A percentile compares a stretch with the other conserved stretches of the same genome.
Conservation (phyloP, 1,140 invertebrate species). For the Pinna nobilis region DNA sequence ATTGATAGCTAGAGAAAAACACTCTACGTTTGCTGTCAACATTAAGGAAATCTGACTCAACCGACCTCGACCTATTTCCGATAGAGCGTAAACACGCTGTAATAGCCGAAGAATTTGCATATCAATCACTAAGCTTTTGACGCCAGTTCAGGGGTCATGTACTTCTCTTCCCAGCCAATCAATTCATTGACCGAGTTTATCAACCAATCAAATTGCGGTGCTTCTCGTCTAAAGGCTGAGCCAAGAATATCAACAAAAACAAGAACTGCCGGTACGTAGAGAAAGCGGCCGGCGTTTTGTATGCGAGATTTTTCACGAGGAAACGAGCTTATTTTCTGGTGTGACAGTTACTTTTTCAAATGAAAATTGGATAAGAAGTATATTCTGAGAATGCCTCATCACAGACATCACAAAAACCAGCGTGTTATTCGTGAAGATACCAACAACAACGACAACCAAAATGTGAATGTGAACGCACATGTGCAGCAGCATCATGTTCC, state of each 20-base stretch:
- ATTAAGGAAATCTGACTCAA: slow-evolving; percentile 4
- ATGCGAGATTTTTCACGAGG: slow-evolving; percentile 10
- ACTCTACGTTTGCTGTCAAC: not conserved
- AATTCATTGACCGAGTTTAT: slow-evolving; percentile 19
- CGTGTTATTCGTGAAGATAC: slow-evolving; percentile 57
- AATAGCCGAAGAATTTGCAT: slow-evolving; percentile 10
- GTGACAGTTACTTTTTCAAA: slow-evolving; percentile 17
- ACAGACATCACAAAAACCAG: slow-evolving; percentile 58
- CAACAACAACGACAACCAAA: slow-evolving; percentile 58
- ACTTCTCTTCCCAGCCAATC: slow-evolving; percentile 9
- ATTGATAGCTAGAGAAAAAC: no score
- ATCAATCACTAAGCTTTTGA: slow-evolving; percentile 5
- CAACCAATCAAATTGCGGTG: slow-evolving; percentile 25
- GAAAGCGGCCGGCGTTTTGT: slow-evolving; percentile 1
- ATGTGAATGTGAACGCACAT: slow-evolving; percentile 3
- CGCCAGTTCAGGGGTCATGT: not conserved
- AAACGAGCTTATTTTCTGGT: not conserved
- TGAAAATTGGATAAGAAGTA: not conserved
- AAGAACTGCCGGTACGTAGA: slow-evolving; percentile 27
- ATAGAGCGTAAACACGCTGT: slow-evolving; percentile 11
- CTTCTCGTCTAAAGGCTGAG: slow-evolving; percentile 9
- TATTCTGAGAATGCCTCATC: slow-evolving; percentile 64
- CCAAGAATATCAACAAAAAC: slow-evolving; percentile 32
- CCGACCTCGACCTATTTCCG: slow-evolving; percentile 16
- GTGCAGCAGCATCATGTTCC: not conserved